Percentiles rank a stretch among this genome's conserved stretches.
These are phyloP conservation scores for Ramphastos sulfuratus DNA, from an alignment of 2,113 vertebrate species.

Conservation along the genomic window DNA sequence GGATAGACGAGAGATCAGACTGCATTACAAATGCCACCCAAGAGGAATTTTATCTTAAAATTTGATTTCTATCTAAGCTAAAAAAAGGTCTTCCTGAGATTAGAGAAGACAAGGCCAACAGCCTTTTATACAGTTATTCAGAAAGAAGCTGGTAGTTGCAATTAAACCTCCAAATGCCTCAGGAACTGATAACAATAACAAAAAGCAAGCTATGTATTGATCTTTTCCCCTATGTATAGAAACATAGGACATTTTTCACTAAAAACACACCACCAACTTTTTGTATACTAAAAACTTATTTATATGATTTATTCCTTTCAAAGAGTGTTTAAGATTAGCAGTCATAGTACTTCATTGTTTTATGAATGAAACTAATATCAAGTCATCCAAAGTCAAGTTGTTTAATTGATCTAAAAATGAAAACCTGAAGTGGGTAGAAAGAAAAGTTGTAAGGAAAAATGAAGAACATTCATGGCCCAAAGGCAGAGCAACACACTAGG, in stretches of 20 bases:
- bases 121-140: background rate
- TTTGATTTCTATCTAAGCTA: background rate
- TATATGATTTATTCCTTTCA: background rate
- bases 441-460: background rate
- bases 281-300: background rate
- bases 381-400: background rate
- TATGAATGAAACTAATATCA: background rate
- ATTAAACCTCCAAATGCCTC: background rate
- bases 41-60: background rate
- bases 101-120: background rate
- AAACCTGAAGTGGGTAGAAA: background rate
- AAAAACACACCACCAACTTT: too few relatives aligned
- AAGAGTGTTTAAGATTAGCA: background rate
- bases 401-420: background rate
- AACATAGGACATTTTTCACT: too few relatives aligned
- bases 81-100: background rate
- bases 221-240: background rate
- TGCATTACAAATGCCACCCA: conserved; percentile 31
- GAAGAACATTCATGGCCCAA: background rate
- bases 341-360: background rate
- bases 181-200: background rate
- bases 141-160: background rate
- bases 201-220: background rate
- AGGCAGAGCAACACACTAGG: fast-evolving
- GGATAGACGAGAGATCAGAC: conserved; percentile 9